These are phyloP conservation scores for Macrobrachium rosenbergii DNA, from an alignment of 1,140 invertebrate genomes.

Conservation along the genomic window DNA sequence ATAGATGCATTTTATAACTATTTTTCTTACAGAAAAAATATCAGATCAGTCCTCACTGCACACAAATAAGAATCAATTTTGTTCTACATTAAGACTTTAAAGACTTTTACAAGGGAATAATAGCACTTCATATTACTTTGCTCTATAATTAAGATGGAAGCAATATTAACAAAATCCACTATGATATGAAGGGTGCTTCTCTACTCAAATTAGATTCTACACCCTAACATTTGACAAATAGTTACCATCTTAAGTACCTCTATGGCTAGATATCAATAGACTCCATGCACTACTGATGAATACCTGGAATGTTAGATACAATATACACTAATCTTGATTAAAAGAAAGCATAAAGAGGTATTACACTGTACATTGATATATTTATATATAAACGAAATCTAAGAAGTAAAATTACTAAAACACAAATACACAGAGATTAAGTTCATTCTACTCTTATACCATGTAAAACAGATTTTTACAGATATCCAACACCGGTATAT, in stretches of 20 bases:
- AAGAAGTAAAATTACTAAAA: too few species aligned
- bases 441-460: too few species aligned
- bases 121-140: too few species aligned
- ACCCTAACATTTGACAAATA: too few species aligned
- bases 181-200: constrained; percentile 27
- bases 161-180: constrained; percentile 22
- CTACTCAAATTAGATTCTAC: not conserved
- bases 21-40: constrained; percentile 43
- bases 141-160: constrained; percentile 29
- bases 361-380: too few species aligned
- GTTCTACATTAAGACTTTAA: not conserved
- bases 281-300: not conserved
- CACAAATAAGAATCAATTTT: not conserved
- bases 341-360: too few species aligned
- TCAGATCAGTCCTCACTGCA: constrained; percentile 28
- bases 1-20: constrained; percentile 41
- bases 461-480: too few species aligned
- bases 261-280: not conserved
- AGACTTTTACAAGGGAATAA: constrained; percentile 4
- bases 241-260: not conserved
- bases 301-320: not conserved
- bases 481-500: too few species aligned
- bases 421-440: too few species aligned
- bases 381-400: too few species aligned
- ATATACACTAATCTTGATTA: not conserved